Evolutionary conservation across 2,797 vertebrate genomes (phyloP).

Genomic region (Betta splendens): DNA sequence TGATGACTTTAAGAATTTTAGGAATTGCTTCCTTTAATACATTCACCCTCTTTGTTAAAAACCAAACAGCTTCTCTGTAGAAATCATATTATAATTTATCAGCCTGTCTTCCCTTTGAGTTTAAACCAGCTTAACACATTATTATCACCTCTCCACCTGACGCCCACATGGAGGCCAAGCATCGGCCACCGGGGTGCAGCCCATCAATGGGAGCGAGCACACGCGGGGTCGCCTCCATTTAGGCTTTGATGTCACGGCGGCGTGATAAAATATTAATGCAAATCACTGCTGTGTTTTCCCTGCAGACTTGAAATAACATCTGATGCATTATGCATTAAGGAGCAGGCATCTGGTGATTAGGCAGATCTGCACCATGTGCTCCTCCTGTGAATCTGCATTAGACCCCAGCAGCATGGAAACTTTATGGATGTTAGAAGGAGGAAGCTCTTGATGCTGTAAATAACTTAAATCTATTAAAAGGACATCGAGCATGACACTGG

Average conservation of each 20-base stretch:
- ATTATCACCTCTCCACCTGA: conserved; percentile 52
- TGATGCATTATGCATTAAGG: conserved; percentile 77
- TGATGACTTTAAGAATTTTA: too few relatives aligned
- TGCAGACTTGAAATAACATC: conserved; percentile 69
- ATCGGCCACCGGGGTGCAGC: conserved; percentile 49
- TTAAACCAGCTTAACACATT: conserved; percentile 59
- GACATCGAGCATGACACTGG: not conserved
- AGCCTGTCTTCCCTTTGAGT: conserved; percentile 28
- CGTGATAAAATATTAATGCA: conserved; percentile 80
- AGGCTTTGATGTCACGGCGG: conserved; percentile 65
- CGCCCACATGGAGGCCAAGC: conserved; percentile 37
- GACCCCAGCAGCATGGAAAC: conserved; percentile 15
- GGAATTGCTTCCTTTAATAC: conserved; percentile 2
- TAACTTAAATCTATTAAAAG: conserved; percentile 5
- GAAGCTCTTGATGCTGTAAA: conserved; percentile 42
- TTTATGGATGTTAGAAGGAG: conserved; percentile 15
- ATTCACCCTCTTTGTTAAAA: conserved; percentile 16
- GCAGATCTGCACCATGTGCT: conserved; percentile 38
- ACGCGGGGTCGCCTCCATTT: conserved; percentile 45
- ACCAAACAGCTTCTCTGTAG: not conserved
- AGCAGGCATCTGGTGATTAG: conserved; percentile 67
- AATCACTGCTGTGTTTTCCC: conserved; percentile 70
- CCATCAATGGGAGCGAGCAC: conserved; percentile 50
- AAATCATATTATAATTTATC: conserved; percentile 13
- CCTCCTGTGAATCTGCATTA: conserved; percentile 27